These are phyloP conservation scores for Leptopilina boulardi DNA, from an alignment of 1,140 invertebrate species.

Conservation along the genomic window DNA sequence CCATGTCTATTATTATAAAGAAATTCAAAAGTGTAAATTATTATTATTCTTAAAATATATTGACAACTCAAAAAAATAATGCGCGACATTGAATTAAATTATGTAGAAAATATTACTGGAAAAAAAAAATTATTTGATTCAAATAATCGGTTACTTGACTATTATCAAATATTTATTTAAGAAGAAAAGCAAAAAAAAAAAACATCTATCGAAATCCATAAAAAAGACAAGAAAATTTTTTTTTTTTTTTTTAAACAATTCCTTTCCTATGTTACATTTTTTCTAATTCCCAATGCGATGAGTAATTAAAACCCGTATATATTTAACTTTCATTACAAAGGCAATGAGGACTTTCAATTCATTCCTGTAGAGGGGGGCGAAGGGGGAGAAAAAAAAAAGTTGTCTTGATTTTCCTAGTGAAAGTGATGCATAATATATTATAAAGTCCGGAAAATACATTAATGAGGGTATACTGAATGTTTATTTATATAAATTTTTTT, in stretches of 20 bases:
- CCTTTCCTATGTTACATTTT: neutral
- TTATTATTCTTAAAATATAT: neutral
- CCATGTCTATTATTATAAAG: neutral
- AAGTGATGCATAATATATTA: neutral
- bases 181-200: too few species aligned
- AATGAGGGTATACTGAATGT: conserved; percentile 38
- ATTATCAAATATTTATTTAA: too few species aligned
- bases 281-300: neutral
- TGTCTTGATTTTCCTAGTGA: conserved; percentile 20
- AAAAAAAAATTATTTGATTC: too few species aligned
- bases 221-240: neutral
- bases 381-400: neutral
- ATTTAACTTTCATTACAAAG: neutral
- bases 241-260: neutral
- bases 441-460: conserved; percentile 2
- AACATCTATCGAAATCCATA: too few species aligned
- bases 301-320: conserved; percentile 1
- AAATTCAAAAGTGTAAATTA: neutral
- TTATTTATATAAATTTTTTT: too few species aligned
- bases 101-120: too few species aligned
- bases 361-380: too few species aligned
- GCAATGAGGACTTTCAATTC: neutral
- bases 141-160: too few species aligned
- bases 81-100: too few species aligned
- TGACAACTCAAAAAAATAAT: neutral